A percentile compares a stretch with the other conserved stretches of the same genome.
phyloP scores from a whole-genome alignment of 2,113 vertebrate species.

The Silurus meridionalis region DNA sequence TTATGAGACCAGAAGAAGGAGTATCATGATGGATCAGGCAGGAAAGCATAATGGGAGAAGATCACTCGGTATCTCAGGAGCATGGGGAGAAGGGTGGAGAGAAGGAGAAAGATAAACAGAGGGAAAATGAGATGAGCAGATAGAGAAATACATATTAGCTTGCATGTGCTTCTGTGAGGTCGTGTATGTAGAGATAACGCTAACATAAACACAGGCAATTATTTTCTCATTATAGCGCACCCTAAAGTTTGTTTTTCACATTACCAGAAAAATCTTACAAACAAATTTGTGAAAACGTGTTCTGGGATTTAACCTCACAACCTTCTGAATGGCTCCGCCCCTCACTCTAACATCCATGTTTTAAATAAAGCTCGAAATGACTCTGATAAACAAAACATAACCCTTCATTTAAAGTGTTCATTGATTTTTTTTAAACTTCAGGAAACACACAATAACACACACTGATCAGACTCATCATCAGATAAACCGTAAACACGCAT shows the following conservation, averaged over 20 bases:
- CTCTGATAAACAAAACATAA: background rate
- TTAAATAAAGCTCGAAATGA: background rate
- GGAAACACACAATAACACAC: background rate
- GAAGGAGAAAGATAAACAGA: too few species aligned
- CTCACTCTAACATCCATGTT: background rate
- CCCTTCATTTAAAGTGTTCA: background rate
- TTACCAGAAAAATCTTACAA: background rate
- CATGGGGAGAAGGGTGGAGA: too few species aligned
- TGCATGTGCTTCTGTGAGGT: background rate
- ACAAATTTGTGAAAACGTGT: background rate
- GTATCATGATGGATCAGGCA: too few species aligned
- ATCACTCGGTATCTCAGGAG: too few species aligned
- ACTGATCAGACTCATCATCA: background rate
- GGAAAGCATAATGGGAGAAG: too few species aligned
- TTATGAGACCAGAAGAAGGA: too few species aligned
- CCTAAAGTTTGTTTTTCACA: background rate
- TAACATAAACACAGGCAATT: background rate
- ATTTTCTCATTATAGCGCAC: background rate
- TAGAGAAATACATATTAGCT: too few species aligned
- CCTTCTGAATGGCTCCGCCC: too few species aligned
- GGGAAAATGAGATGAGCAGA: too few species aligned
- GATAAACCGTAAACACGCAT: too few species aligned
- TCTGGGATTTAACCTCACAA: background rate
- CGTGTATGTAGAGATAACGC: background rate
- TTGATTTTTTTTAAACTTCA: slow-evolving; percentile 24